phyloP scores from a whole-genome alignment of 1,140 invertebrate genomes.

The Drosophila varians region DNA sequence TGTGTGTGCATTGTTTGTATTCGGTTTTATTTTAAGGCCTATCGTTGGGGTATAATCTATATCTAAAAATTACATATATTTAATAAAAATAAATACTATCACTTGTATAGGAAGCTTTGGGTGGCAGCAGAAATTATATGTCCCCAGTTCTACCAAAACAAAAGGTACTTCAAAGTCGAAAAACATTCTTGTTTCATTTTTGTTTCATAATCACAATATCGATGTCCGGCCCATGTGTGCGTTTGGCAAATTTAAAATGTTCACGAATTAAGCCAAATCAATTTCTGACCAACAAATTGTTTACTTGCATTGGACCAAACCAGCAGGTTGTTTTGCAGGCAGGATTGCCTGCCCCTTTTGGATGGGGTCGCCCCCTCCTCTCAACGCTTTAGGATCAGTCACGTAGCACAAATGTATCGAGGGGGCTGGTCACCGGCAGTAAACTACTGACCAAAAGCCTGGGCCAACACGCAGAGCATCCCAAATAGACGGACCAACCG shows the following conservation, averaged over 20 bases:
- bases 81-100: background rate
- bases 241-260: slow-evolving; percentile 68
- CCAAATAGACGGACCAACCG: slow-evolving; percentile 23
- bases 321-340: slow-evolving; percentile 41
- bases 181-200: slow-evolving; percentile 8
- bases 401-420: slow-evolving; percentile 79
- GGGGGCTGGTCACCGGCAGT: slow-evolving; percentile 65
- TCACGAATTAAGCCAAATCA: slow-evolving; percentile 76
- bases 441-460: slow-evolving; percentile 69
- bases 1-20: slow-evolving; percentile 8
- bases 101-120: no score
- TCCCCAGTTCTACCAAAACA: no score
- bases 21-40: slow-evolving; percentile 3
- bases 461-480: slow-evolving; percentile 18
- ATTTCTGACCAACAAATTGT: slow-evolving; percentile 68
- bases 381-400: slow-evolving; percentile 60
- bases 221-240: slow-evolving; percentile 1
- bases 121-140: no score
- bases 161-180: slow-evolving; percentile 22
- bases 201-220: slow-evolving; percentile 28
- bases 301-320: slow-evolving; percentile 26
- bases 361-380: slow-evolving; percentile 10
- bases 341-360: slow-evolving; percentile 26
- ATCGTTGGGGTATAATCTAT: background rate
- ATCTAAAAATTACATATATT: background rate